Percentiles rank a stretch among this genome's conserved stretches.
Evolutionary conservation across 1,140 invertebrate species (phyloP).

Genomic region (Drosophila biarmipes): DNA sequence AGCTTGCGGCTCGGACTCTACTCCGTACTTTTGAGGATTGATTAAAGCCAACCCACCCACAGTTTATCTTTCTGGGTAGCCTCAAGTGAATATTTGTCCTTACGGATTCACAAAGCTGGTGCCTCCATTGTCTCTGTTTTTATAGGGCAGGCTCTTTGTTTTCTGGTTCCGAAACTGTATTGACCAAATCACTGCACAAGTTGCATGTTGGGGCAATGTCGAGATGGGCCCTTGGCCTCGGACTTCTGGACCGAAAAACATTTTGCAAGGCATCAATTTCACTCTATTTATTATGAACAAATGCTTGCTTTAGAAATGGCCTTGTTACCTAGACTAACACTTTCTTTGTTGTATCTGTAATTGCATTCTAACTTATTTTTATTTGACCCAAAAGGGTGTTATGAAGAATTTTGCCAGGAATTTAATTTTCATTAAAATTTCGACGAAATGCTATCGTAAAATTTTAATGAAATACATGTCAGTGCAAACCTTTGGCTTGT

Average conservation of each 20-base stretch:
- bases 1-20: slow-evolving; percentile 18
- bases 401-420: too few relatives aligned
- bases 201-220: not conserved
- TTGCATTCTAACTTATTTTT: too few relatives aligned
- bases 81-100: not conserved
- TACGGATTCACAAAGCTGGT: not conserved
- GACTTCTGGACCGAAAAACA: not conserved
- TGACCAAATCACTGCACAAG: not conserved
- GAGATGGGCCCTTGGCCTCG: not conserved
- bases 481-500: too few relatives aligned
- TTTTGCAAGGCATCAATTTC: too few relatives aligned
- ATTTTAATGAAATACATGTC: too few relatives aligned
- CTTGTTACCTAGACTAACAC: too few relatives aligned
- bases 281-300: not conserved
- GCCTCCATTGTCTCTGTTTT: slow-evolving; percentile 1
- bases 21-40: slow-evolving; percentile 38
- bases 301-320: too few relatives aligned
- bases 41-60: slow-evolving; percentile 36
- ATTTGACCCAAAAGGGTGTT: too few relatives aligned
- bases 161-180: not conserved
- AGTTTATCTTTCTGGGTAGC: not conserved
- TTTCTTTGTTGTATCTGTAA: too few relatives aligned
- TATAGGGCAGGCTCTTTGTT: not conserved
- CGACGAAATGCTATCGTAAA: too few relatives aligned
- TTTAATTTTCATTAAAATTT: too few relatives aligned